Base-by-base conservation (phyloP, 2,888 invertebrate species). In the Campoletis raptor region DNA sequence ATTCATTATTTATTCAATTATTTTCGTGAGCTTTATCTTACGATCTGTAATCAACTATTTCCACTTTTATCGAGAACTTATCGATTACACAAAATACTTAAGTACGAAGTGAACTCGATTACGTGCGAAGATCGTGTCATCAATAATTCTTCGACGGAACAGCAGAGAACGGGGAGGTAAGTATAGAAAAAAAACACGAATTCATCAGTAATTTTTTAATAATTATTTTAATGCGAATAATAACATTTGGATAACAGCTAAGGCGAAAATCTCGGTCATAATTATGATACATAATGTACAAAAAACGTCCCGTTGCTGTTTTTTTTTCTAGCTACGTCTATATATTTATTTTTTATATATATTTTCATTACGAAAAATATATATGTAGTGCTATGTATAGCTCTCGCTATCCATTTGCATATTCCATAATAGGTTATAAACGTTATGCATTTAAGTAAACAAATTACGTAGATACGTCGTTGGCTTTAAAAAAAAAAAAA, bases 251-350 rank as follows among this genome's bases (percentile, higher is more conserved):
- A 84, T 88, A 89, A 90, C 90, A 90, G 88, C 89, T 79, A 90
- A 91, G 89, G 81, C 81, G 87, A 88, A 85, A 89, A 88, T 90
- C 85, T 90, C 89, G 83, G 89, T 87, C 89, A 89, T 90, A 89
- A 89, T 74, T 89, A 89, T 92, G 88, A 91, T 92, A 91, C 90
- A 91, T 90, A 92, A 91, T 91, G 90, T 92, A 92, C 91, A 92
- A 92, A 92, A 82, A 91, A 92, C 91, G 90, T 91, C 90, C 89
- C 87, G 84, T 91, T 89, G 85, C 86, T 88, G 90, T 88, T 90
- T 0, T 18, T 40, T 40, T 61, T 61, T 61, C 3, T 61, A 40
- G 37, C 67, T 67, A 21, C 37, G 52, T n/a, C 72, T 52, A 73
- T 52, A 54, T 36, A 88, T 88, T 88, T 82, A 85, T 87, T 82